phyloP scores from a whole-genome alignment of 2,888 invertebrate species.

The Heliothis peltigera region DNA sequence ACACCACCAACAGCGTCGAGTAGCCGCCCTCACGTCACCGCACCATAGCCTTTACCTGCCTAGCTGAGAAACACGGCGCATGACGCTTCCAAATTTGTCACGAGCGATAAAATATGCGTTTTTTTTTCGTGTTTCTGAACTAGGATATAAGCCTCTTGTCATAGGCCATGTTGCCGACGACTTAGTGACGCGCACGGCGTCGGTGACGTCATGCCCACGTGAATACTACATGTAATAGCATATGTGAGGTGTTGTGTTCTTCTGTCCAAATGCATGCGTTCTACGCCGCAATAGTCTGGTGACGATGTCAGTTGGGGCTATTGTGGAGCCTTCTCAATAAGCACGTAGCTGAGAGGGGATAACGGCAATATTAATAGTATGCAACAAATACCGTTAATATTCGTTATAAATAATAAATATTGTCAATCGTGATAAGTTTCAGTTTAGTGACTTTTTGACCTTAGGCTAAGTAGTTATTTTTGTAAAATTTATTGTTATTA shows the following conservation, averaged over 20 bases:
- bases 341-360: not conserved
- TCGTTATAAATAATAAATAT: constrained; percentile 19
- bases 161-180: constrained; percentile 15
- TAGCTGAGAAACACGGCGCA: not conserved
- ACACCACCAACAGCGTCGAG: constrained; percentile 94
- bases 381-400: constrained; percentile 20
- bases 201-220: constrained; percentile 51
- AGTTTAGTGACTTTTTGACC: constrained; percentile 53
- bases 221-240: constrained; percentile 50
- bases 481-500: constrained; percentile 53
- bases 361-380: constrained; percentile 21
- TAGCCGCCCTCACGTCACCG: constrained; percentile 57
- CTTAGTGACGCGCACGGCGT: constrained; percentile 25
- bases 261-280: constrained; percentile 27
- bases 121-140: constrained; percentile 3
- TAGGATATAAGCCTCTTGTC: not conserved
- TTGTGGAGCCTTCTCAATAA: constrained; percentile 5
- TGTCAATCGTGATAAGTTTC: constrained; percentile 50
- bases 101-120: not conserved
- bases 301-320: constrained; percentile 3
- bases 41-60: not conserved
- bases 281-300: not conserved
- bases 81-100: not conserved
- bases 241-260: constrained; percentile 47
- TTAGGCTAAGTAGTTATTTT: constrained; percentile 60